These are phyloP conservation scores for Drosophila formosana DNA, from an alignment of 2,888 invertebrate species.

Conservation along the genomic window DNA sequence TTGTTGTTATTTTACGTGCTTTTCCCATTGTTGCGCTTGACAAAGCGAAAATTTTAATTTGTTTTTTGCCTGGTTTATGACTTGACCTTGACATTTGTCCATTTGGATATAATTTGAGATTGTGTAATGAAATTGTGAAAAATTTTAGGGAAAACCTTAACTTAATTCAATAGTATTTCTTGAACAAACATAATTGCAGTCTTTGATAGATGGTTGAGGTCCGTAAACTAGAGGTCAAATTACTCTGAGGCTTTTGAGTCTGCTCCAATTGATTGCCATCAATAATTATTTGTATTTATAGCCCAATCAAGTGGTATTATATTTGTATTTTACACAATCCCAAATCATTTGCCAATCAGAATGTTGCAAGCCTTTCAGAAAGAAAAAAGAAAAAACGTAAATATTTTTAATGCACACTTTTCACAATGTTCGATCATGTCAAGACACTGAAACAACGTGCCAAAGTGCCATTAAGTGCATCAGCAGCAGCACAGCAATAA, in stretches of 20 bases:
- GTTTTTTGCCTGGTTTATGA: slow-evolving; percentile 24
- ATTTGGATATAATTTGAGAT: slow-evolving; percentile 5
- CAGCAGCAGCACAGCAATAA: slow-evolving; percentile 31
- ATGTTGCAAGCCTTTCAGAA: slow-evolving; percentile 52
- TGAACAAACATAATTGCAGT: neutral
- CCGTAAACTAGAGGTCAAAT: neutral
- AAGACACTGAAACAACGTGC: slow-evolving; percentile 54
- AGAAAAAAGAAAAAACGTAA: slow-evolving; percentile 39
- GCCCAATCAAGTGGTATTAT: slow-evolving; percentile 10
- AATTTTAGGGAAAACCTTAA: slow-evolving; percentile 2
- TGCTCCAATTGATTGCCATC: neutral
- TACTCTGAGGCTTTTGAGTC: neutral
- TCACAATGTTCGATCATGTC: slow-evolving; percentile 72
- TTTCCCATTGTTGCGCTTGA: slow-evolving; percentile 67
- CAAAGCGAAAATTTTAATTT: slow-evolving; percentile 48
- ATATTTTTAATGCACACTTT: slow-evolving; percentile 65
- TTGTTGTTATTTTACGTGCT: slow-evolving; percentile 27
- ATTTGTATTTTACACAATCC: slow-evolving; percentile 39
- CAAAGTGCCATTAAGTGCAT: slow-evolving; percentile 73
- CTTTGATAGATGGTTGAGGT: neutral
- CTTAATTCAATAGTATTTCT: neutral
- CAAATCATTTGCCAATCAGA: slow-evolving; percentile 38
- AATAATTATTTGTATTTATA: neutral
- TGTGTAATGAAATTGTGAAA: slow-evolving; percentile 12
- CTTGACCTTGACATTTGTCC: slow-evolving; percentile 66